Evolutionary conservation across 2,888 invertebrate genomes (phyloP).

Genomic region (Gisinianus flammeolus): DNA sequence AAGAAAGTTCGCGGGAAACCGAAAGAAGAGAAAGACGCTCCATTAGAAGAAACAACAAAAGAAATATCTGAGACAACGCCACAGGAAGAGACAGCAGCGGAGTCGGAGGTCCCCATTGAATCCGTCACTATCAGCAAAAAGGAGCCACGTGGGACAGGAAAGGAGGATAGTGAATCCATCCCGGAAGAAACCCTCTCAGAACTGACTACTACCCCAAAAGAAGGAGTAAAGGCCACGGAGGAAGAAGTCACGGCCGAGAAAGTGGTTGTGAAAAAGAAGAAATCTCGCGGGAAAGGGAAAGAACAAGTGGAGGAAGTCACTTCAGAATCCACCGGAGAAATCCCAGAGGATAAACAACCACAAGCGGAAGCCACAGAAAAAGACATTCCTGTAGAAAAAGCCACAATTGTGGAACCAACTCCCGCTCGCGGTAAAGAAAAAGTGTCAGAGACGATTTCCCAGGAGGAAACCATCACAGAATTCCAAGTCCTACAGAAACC

Average conservation of each 20-base stretch:
- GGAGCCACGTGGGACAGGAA: constrained; percentile 58
- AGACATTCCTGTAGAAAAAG: constrained; percentile 40
- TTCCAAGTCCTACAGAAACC: neutral
- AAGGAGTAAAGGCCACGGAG: neutral
- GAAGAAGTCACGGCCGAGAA: constrained; percentile 10
- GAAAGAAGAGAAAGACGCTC: constrained; percentile 39
- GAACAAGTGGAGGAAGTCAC: constrained; percentile 59
- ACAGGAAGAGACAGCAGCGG: constrained; percentile 30
- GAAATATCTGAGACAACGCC: constrained; percentile 19
- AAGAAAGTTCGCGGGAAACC: constrained; percentile 27
- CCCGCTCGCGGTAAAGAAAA: constrained; percentile 18
- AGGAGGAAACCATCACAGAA: constrained; percentile 22
- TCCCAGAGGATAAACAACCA: constrained; percentile 68
- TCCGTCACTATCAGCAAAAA: constrained; percentile 23
- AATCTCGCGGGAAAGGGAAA: constrained; percentile 8
- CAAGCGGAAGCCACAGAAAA: constrained; percentile 53
- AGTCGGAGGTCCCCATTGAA: constrained; percentile 24
- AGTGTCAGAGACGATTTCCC: constrained; percentile 8
- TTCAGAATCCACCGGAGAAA: constrained; percentile 12
- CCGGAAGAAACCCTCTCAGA: constrained; percentile 19
- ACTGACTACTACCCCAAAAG: neutral
- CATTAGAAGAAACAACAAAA: constrained; percentile 41
- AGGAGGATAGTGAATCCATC: constrained; percentile 60
- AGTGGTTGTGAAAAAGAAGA: constrained; percentile 39
- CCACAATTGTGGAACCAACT: neutral